Base-by-base conservation (phyloP, 2,888 invertebrate species). In the Lasioglossum oenotherae region DNA sequence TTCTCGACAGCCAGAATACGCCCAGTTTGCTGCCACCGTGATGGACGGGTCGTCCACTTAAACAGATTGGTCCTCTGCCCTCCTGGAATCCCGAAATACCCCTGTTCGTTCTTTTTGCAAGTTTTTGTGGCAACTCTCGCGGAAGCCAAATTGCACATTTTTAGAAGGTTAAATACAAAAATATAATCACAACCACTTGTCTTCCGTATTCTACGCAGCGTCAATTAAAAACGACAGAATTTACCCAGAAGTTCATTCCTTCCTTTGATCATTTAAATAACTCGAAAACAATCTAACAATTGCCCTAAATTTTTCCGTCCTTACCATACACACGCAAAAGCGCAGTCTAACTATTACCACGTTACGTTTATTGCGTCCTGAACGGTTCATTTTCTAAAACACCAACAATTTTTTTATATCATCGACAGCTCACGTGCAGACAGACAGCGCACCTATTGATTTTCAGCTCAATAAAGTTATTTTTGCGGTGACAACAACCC, bases 381-480 rank as follows among this genome's bases (percentile, higher is more conserved):
- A 23, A 53, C 23, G 0, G 23, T 53, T n/a, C 0, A 57, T 57
- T 57, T n/a, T 10, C 57, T 12, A 4, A n/a, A n/a, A 57, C n/a
- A n/a, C n/a, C n/a, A n/a, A 57, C 4, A 57, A 57, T 31, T 31
- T 57, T 57, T 57, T 57, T n/a, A 3, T 57, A 12, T 4, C 1
- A 57, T n/a, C 57, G n/a, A n/a, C n/a, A n/a, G 57, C 57, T n/a
- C 57, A n/a, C 57, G 57, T n/a, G 57, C 57, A 12, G n/a, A 57
- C n/a, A n/a, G n/a, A n/a, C n/a, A 57, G n/a, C 57, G n/a, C 57
- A n/a, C 31, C 16, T 35, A 19, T 64, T 35, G 31, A 64, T 64
- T 64, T 64, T 35, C 31, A 35, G 31, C 64, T 64, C 64, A 64
- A 64, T 64, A 64, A 64, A 46, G 49, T 74, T 44, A 74, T 49